phyloP scores from a whole-genome alignment of 2,888 invertebrate genomes.

The Cephus pygmeus region DNA sequence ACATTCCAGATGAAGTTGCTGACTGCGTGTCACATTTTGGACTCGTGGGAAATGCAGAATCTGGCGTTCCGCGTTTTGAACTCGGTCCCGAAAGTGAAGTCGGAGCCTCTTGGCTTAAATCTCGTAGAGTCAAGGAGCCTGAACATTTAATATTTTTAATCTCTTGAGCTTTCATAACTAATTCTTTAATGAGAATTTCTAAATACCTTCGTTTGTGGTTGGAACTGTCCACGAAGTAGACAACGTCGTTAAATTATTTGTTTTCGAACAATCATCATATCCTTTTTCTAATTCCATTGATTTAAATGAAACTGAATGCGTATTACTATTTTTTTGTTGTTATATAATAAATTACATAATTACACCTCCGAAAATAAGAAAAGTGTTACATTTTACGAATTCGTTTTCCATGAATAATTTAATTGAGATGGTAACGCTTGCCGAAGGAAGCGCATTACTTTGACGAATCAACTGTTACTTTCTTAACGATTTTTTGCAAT shows the following conservation, averaged over 20 bases:
- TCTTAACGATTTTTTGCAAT: slow-evolving; percentile 13
- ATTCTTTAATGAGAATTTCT: slow-evolving; percentile 6
- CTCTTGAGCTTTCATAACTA: background rate
- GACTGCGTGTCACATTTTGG: background rate
- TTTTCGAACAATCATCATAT: slow-evolving; percentile 26
- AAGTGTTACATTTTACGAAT: too few relatives aligned
- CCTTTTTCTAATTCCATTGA: slow-evolving; percentile 28
- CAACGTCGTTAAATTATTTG: slow-evolving; percentile 14
- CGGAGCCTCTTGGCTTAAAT: background rate
- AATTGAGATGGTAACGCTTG: too few relatives aligned
- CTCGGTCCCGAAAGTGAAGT: background rate
- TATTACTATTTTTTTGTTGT: slow-evolving; percentile 4
- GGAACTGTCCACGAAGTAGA: slow-evolving; percentile 19
- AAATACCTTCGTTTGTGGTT: slow-evolving; percentile 28
- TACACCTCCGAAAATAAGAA: background rate
- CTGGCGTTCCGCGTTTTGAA: background rate
- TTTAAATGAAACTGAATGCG: slow-evolving; percentile 33
- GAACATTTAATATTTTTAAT: background rate
- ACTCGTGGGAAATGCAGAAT: background rate
- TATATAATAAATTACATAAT: background rate
- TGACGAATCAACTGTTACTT: slow-evolving; percentile 9
- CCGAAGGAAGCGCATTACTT: background rate
- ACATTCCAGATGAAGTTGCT: slow-evolving; percentile 13
- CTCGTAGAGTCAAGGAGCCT: background rate
- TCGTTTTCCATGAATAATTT: too few relatives aligned